Base-by-base conservation (phyloP, 2,113 vertebrate genomes). In the Platysternon megacephalum region DNA sequence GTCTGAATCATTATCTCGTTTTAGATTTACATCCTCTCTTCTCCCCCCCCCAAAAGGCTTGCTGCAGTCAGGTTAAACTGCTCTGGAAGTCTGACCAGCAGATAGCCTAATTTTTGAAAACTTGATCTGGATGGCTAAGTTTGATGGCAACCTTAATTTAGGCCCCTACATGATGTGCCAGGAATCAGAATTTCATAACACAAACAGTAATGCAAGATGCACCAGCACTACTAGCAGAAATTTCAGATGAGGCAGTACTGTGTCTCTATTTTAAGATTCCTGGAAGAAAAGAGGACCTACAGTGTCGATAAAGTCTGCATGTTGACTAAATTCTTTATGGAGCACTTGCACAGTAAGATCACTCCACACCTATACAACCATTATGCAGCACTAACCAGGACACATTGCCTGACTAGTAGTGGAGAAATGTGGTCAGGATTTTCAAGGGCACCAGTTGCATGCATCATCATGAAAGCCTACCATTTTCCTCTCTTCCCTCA, bases 231-330 rank as follows among this genome's bases (percentile, higher is more conserved):
- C 35, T 2, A 12, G 12, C 42, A 49, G 1, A 29, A 24, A 51
- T 0, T 1, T 28, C 0, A 29, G 88, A 42, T 0, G 10, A 53
- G 79, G 26, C 0, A 14, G 28, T 46, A 89, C 48, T 5, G 10
- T 22, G 49, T 3, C 92, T 21, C 44, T 89, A 22, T 2, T 39
- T 39, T 1, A 61, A 49, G 61, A 5, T 58, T 49, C 87, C 93
- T 3, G 13, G 80, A 83, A 85, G 79, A 52, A 26, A 32, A 17
- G 22, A 0, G 1, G 26, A 2, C 8, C 0, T 2, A 1, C 1
- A 1, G 53, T 26, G n/a, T 48, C 35, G 29, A 3, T 1, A 5
- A n/a, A 9, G 17, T 0, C 0, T 4, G 5, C 79, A 35, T 6
- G 11, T 84, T 88, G 88, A 78, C 12, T 12, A 44, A 44, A 44